These are phyloP conservation scores for Pangasius mekongensis DNA, from an alignment of 2,797 vertebrate genomes.

Conservation along the genomic window DNA sequence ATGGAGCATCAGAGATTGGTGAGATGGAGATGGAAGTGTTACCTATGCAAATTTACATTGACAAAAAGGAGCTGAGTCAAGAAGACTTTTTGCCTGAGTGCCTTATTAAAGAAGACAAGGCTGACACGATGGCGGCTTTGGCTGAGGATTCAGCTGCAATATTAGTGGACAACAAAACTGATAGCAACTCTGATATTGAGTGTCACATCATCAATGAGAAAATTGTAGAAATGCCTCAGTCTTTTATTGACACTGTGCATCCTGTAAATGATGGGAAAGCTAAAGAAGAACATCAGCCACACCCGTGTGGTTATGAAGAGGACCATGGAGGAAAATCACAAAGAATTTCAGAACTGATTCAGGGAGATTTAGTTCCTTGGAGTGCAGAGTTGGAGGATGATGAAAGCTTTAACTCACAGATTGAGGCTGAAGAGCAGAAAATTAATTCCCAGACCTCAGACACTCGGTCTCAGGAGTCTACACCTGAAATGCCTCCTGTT, in stretches of 20 bases:
- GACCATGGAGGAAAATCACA: conserved; percentile 37
- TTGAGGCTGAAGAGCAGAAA: conserved; percentile 80
- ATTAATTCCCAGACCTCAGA: conserved; percentile 77
- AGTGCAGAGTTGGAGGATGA: conserved; percentile 76
- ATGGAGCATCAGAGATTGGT: conserved; percentile 34
- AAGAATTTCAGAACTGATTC: conserved; percentile 24
- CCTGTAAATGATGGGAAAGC: neutral
- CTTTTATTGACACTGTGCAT: neutral
- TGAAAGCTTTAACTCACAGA: conserved; percentile 74
- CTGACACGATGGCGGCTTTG: too few species aligned
- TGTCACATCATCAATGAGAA: neutral
- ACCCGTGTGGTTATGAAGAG: conserved; percentile 24
- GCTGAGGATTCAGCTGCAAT: conserved; percentile 1
- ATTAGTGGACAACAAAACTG: conserved; percentile 3
- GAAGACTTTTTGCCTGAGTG: conserved; percentile 35
- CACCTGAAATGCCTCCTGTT: conserved; percentile 78
- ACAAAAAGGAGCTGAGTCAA: conserved; percentile 39
- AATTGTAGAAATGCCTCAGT: conserved; percentile 16
- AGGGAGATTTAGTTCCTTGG: conserved; percentile 77
- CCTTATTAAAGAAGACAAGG: conserved; percentile 11
- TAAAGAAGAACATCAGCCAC: conserved; percentile 24
- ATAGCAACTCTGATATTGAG: neutral
- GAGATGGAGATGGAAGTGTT: conserved; percentile 43
- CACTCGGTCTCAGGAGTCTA: conserved; percentile 77
- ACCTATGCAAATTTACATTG: conserved; percentile 52